phyloP scores from a whole-genome alignment of 2,113 vertebrate species.

The Cercocebus atys region DNA sequence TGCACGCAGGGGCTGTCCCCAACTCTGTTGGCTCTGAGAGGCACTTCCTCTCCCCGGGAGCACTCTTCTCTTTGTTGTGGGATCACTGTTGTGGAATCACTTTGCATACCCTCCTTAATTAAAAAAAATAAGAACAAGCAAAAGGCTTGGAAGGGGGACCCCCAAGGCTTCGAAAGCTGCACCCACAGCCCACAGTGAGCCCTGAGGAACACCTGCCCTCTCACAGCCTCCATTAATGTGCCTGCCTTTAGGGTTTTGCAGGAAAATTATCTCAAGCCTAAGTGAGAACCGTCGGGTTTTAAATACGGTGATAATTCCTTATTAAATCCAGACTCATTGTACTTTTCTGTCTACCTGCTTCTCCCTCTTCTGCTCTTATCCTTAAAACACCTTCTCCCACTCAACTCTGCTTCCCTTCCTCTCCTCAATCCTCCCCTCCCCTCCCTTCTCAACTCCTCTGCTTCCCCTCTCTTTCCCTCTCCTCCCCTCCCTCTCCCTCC shows the following conservation, averaged over 20 bases:
- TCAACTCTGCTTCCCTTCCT: accelerated
- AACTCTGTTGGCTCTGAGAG: too few relatives aligned
- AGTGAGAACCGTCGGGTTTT: not conserved
- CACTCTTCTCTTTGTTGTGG: not conserved
- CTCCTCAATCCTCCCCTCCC: too few relatives aligned
- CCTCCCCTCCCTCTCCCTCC: accelerated
- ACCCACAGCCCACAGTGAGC: not conserved
- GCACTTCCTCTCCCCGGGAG: not conserved
- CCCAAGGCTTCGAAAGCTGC: not conserved
- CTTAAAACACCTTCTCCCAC: accelerated
- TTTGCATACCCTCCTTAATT: conserved; percentile 8
- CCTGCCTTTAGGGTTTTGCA: not conserved
- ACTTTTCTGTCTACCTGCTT: not conserved
- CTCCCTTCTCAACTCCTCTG: not conserved
- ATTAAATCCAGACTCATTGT: accelerated
- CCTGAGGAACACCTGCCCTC: not conserved
- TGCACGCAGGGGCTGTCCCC: not conserved
- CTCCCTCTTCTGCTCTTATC: not conserved
- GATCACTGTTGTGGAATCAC: not conserved
- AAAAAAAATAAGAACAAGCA: not conserved
- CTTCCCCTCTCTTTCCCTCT: accelerated
- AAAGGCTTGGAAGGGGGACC: not conserved
- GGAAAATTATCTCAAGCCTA: not conserved
- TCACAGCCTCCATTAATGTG: not conserved
- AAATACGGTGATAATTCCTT: not conserved